A percentile compares a stretch with the other conserved stretches of the same genome.
These are phyloP conservation scores for Poecilus cupreus DNA, from an alignment of 2,888 invertebrate genomes.

Conservation along the genomic window DNA sequence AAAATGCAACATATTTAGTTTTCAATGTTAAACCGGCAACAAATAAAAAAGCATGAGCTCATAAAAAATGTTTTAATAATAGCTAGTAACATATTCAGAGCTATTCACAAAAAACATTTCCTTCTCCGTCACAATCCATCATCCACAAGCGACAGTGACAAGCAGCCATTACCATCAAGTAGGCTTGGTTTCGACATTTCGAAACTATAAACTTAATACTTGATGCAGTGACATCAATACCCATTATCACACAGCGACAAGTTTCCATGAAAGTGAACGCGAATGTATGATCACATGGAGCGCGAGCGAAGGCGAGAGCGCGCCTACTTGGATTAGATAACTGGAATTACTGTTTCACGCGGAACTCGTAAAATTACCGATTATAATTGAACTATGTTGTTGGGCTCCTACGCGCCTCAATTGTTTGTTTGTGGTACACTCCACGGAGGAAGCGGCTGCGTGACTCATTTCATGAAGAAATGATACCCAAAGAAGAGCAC, in stretches of 20 bases:
- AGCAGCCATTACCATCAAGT: constrained; percentile 3
- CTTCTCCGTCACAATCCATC: neutral
- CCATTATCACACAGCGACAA: constrained; percentile 1
- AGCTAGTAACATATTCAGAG: neutral
- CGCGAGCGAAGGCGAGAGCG: constrained; percentile 11
- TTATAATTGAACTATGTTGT: too few species aligned
- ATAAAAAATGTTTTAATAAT: constrained; percentile 1
- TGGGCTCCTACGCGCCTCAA: too few species aligned
- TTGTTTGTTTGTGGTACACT: too few species aligned
- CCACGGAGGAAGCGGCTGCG: too few species aligned
- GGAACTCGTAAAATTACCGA: neutral
- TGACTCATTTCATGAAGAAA: too few species aligned
- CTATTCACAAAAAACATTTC: neutral
- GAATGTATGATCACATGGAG: neutral
- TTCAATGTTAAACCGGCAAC: too few species aligned
- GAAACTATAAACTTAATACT: constrained; percentile 16
- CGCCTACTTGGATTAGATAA: constrained; percentile 20
- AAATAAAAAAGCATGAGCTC: neutral
- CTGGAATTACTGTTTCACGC: constrained; percentile 27
- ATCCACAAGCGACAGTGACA: constrained; percentile 1
- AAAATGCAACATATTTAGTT: too few species aligned
- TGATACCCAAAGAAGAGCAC: too few species aligned
- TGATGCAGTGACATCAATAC: constrained; percentile 16
- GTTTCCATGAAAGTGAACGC: constrained; percentile 32
- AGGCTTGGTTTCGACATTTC: neutral